Base-by-base conservation (phyloP, 2,888 invertebrate genomes). In the Mellilla xanthometata region DNA sequence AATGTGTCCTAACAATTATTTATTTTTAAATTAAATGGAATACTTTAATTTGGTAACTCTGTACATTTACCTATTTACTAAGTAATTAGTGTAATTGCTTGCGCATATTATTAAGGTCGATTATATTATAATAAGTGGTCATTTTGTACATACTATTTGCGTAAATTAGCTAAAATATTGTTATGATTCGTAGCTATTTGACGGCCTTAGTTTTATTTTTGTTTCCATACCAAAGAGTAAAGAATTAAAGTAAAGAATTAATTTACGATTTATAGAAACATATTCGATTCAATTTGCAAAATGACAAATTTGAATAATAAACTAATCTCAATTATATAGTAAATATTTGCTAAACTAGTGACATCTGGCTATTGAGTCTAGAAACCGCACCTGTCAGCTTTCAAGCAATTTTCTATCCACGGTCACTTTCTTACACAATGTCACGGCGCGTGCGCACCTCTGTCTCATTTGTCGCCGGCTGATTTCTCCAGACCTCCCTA, bases 391-490 rank as follows among this genome's bases (percentile, higher is more conserved):
- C 24, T 24, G 2, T 24, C 24, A 24, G n/a, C 12, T 36, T 23
- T 19, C 15, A 31, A 29, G 13, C 26, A n/a, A n/a, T n/a, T n/a
- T n/a, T n/a, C n/a, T 8, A n/a, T 34, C 24, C 12, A n/a, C 11
- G 36, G 54, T 70, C 76, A 76, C 87, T 87, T 88, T 87, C 86
- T 82, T 85, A 64, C 75, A 75, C 85, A 84, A 86, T 81, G 80
- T 81, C 80, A 86, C 82, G 85, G 79, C 72, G 71, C 60, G 48
- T 60, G 81, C 66, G 67, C 79, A 72, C 72, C 72, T 64, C 72
- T 75, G 70, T 72, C 60, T 76, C 70, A 79, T 76, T 79, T 71
- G 42, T 35, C 46, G 44, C 53, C 56, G 55, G 53, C 48, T 65
- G 81, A 79, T 84, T 81, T 84, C 83, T 68, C 81, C 58, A 53